Evolutionary conservation across 2,797 vertebrate genomes (phyloP), one percentile per base, ranked within the genome.

Genomic region (Tiaroga cobitis): DNA sequence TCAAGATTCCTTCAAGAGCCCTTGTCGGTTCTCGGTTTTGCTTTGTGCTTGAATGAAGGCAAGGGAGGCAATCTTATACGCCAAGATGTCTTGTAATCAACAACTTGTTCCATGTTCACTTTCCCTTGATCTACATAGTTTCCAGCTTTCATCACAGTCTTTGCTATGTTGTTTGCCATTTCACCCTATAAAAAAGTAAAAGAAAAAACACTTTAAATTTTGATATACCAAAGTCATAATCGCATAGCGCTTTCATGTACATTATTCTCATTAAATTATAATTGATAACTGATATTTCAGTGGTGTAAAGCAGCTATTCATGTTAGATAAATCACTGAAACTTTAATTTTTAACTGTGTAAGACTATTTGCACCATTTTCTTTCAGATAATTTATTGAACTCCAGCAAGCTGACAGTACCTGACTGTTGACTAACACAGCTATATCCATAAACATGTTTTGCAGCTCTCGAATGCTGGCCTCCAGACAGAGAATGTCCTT

Each of bases 101-200:
- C 90, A 0, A 97, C 97, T 84, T 96, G 95, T 39, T 94, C 89
- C 0, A 95, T 96, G 87, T 97, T 95, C 70, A 93, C 93, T 86
- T 95, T 96, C 1, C 97, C 96, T 0, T 84, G 87, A 1, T 94
- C 95, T 1, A 97, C 93, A 0, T 97, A 98, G 79, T 97, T 96
- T 0, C 89, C 89, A 0, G 97, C 95, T 8, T 92, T 96, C 89
- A 88, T 93, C 43, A 98, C 96, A 0, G 97, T 96, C 86, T 95
- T 97, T 84, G 98, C 97, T 75, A 99, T 98, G 93, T 96, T 98
- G 94, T 99, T 97, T 87, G 97, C 93, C 94, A 97, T 94, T 86
- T 98, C 97, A 10, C 97, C 97, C 97, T 99, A 43, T 34, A 56
- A 76, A 77, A 68, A 32, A 43, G 24, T n/a, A 5, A 3, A 3